Evolutionary conservation across 2,888 invertebrate genomes (phyloP), one percentile per base, ranked within the genome.

Genomic region (Lysandra bellargus): DNA sequence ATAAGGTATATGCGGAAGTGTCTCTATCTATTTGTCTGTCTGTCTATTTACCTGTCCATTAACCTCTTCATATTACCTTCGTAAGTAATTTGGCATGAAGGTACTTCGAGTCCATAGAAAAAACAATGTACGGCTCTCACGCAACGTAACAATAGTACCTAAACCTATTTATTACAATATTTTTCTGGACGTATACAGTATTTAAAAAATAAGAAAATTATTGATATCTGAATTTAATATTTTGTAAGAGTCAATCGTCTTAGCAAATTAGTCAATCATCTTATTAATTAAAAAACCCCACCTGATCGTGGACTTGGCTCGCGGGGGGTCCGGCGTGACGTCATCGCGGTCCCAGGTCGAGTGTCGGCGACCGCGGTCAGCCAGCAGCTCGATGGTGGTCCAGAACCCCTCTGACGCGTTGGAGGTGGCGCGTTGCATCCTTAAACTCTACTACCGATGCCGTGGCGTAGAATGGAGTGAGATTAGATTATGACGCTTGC

Each of bases 341-440:
- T 92, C 93, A 60, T 93, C 94, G 72, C 86, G 86, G 83, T 95
- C 95, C 44, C 90, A 89, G n/a, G 92, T 90, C 4, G 94, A 94
- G 64, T 93, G 88, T 79, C 95, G 90, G 80, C 94, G 89, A 74
- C 95, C 95, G 9, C 93, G 91, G 57, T 92, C 95, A 23, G 95
- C 95, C 30, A 96, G 91, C 61, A 96, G 90, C 81, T 96, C 95
- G 81, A 96, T 95, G n/a, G 96, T 96, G 78, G 95, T 95, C 96
- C 96, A 96, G 86, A 96, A 96, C 69, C 95, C 92, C 80, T 93
- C 95, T 9, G 94, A 92, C 60, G 95, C 87, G 84, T 88, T 92
- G 78, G 95, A 94, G 78, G 91, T 87, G 64, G 89, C 86, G 78
- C 93, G 90, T 84, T 93, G 90, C 94, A 94, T 94, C 83, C 0